A percentile compares a stretch with the other conserved stretches of the same genome.
Evolutionary conservation across 2,888 invertebrate genomes (phyloP).

Genomic region (Cataglyphis rosenhaueri): DNA sequence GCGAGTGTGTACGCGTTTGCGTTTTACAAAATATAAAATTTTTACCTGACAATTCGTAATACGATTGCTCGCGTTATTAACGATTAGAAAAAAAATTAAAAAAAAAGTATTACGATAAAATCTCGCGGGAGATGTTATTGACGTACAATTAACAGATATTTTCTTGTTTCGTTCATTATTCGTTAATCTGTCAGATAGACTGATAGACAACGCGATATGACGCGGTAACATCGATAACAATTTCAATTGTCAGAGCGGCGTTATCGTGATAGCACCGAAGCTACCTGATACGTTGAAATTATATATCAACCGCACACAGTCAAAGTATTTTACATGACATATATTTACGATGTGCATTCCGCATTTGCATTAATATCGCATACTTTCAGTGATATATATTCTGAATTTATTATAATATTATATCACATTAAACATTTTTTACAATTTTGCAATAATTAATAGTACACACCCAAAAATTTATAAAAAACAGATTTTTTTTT

Average conservation of each 20-base stretch:
- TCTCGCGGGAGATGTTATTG: not conserved
- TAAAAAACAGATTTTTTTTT: not conserved
- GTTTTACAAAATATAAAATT: conserved; percentile 7
- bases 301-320: conserved; percentile 14
- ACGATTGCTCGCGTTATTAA: not conserved
- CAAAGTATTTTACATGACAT: conserved; percentile 32
- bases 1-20: not conserved
- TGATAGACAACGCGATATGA: conserved; percentile 19
- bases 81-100: not conserved
- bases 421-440: not conserved
- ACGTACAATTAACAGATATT: conserved; percentile 1
- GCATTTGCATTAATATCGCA: not conserved
- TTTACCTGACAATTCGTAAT: not conserved
- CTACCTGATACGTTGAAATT: conserved; percentile 49
- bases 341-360: conserved; percentile 16
- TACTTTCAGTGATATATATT: not conserved
- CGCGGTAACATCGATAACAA: conserved; percentile 31
- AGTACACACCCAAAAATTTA: not conserved
- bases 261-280: conserved; percentile 34
- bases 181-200: conserved; percentile 29
- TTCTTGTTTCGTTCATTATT: conserved; percentile 10
- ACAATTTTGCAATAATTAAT: conserved; percentile 4
- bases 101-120: not conserved
- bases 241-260: conserved; percentile 41
- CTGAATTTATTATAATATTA: not conserved